Conservation (phyloP, 30 jellyfish, hydroid and myxozoan genomes). For the Pseudorhiza aurosa region DNA sequence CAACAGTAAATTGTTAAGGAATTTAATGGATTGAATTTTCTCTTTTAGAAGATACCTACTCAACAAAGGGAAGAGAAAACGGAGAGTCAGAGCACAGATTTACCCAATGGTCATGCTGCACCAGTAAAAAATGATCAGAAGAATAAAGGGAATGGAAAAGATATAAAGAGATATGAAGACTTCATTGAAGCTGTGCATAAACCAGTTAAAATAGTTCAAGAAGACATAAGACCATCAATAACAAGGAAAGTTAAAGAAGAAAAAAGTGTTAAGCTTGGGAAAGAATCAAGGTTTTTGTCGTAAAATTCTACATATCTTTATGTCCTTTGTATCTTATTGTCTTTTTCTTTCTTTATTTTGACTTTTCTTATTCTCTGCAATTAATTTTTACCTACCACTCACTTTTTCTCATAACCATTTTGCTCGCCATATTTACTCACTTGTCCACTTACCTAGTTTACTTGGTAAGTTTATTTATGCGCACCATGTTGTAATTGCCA, state of each 20-base stretch:
- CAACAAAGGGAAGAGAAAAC: conserved; percentile 10
- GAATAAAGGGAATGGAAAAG: conserved; percentile 6
- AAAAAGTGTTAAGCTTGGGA: conserved; percentile 9
- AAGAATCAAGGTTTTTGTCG: conserved; percentile 23
- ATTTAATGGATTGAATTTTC: too few relatives aligned
- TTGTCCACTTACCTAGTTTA: too few relatives aligned
- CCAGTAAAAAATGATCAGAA: conserved; percentile 12
- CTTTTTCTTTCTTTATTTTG: background rate
- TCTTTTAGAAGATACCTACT: conserved; percentile 1
- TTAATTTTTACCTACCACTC: background rate
- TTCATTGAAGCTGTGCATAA: conserved; percentile 21
- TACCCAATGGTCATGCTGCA: conserved; percentile 47
- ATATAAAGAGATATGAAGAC: conserved; percentile 5
- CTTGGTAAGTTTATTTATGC: too few relatives aligned
- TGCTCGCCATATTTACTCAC: background rate
- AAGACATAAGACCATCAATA: conserved; percentile 67
- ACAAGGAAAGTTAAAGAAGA: conserved; percentile 35
- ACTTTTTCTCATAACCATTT: background rate
- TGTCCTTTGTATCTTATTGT: background rate
- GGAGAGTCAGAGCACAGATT: background rate
- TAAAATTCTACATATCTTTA: too few relatives aligned
- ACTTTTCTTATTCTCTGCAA: background rate
- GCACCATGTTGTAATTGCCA: too few relatives aligned
- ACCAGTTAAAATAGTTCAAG: conserved; percentile 59
- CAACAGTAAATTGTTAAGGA: too few relatives aligned